Evolutionary conservation across 2,797 vertebrate species (phyloP).

Genomic region (Myiotriccus ornatus): DNA sequence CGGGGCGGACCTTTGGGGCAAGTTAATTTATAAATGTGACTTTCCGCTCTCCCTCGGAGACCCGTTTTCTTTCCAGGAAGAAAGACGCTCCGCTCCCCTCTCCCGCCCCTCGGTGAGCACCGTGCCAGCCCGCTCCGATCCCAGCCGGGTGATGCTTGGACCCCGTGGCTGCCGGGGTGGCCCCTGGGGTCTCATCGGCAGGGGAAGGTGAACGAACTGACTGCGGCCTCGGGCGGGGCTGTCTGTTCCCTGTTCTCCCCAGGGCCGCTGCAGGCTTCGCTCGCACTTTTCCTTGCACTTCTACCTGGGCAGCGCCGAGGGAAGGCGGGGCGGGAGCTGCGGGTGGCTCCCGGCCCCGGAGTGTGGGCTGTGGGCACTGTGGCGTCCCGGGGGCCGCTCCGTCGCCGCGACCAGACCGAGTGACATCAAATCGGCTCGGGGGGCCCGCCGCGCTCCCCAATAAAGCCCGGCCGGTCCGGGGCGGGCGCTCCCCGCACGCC

Average conservation of each 20-base stretch:
- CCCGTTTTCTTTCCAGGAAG: background rate
- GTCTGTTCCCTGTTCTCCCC: background rate
- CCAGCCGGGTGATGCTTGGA: background rate
- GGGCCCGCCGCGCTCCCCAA: background rate
- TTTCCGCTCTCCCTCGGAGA: background rate
- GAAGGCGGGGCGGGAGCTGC: background rate
- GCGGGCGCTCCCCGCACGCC: background rate
- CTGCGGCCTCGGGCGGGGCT: background rate
- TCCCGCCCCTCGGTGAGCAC: background rate
- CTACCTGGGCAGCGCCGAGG: background rate
- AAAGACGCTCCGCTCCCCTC: background rate
- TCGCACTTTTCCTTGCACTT: background rate
- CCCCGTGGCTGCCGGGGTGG: no score
- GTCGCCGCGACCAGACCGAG: background rate
- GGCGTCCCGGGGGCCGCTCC: no score
- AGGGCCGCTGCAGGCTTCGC: background rate
- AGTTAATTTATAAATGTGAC: background rate
- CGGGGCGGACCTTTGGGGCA: background rate
- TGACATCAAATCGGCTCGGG: no score
- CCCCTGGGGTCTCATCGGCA: background rate
- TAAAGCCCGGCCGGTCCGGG: background rate
- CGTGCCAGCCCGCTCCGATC: background rate
- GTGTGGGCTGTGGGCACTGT: background rate
- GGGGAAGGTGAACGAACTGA: background rate
- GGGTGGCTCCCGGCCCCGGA: background rate